These are phyloP conservation scores for Leptodactylus fallax DNA, from an alignment of 2,797 vertebrate species.

Conservation along the genomic window DNA sequence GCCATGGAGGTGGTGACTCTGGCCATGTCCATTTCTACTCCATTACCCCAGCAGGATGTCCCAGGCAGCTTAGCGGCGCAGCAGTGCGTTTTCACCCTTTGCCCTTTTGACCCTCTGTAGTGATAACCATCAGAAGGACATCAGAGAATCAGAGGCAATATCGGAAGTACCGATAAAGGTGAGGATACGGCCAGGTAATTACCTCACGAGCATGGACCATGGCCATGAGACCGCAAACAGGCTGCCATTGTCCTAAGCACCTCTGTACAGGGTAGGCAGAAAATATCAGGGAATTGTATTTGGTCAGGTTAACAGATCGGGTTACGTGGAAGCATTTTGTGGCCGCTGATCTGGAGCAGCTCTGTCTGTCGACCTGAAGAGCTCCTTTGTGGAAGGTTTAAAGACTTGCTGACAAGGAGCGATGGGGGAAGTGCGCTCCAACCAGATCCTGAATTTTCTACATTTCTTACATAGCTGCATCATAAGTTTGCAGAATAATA, in stretches of 20 bases:
- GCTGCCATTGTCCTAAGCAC: constrained; percentile 55
- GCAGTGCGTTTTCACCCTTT: constrained; percentile 57
- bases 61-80: constrained; percentile 44
- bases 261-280: constrained; percentile 43
- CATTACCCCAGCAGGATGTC: constrained; percentile 40
- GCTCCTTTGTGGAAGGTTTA: constrained; percentile 60
- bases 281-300: constrained; percentile 64
- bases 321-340: constrained; percentile 63
- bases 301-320: constrained; percentile 56
- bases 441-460: constrained; percentile 50
- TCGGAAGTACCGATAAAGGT: constrained; percentile 65
- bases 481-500: constrained; percentile 13
- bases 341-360: constrained; percentile 62
- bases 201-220: constrained; percentile 61
- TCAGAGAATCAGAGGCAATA: constrained; percentile 63
- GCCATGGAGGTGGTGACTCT: constrained; percentile 19
- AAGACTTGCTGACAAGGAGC: constrained; percentile 59
- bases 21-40: constrained; percentile 50
- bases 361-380: constrained; percentile 61
- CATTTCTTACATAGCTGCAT: constrained; percentile 57
- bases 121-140: constrained; percentile 65
- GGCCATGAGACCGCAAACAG: constrained; percentile 55
- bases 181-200: constrained; percentile 63
- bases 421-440: constrained; percentile 48
- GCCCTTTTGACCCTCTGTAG: constrained; percentile 58